Evolutionary conservation across 1,140 invertebrate species (phyloP), one percentile per base, ranked within the genome.

Genomic region (Coenobita brevimanus): DNA sequence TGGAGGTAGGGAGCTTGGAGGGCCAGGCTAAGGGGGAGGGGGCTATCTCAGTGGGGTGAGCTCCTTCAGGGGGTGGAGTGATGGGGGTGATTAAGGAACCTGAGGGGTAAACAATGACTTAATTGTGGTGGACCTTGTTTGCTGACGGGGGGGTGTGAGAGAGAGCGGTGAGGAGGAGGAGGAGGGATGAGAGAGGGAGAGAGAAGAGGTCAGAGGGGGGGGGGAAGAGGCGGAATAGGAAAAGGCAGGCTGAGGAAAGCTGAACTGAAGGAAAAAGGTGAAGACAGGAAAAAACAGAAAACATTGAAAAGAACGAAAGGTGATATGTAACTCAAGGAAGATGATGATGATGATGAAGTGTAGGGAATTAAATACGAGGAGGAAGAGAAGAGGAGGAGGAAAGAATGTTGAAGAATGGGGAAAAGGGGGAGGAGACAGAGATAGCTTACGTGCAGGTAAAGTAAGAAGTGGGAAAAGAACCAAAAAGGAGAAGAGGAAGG

Each of bases 51-150:
- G 67, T 15, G 24, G 67, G 67, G 24, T 38, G 67, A 71, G 41
- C 41, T 30, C 36, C 33, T 33, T 38, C 67, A 38, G 33, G 67
- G 33, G 41, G 30, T 38, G 33, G 67, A 71, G 33, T 71, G 41
- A 71, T 71, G 67, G 24, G 67, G 67, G 67, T 71, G 41, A 71
- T 71, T 38, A 33, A 17, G 67, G 67, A 38, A 21, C 67, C 15
- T 71, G 67, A 71, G 41, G 67, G 67, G 67, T 71, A 71, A 38
- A 71, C 67, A 71, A 38, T 38, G 67, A 38, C 27, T 38, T n/a
- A 38, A 38, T 38, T 71, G 67, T 71, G 67, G 67, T 38, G 0
- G 33, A n/a, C 67, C 67, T 17, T 71, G 67, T 71, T 38, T 17
- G 30, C 10, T 71, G 67, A 71, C 41, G 67, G 67, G 67, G 33